Evolutionary conservation across 92 coral and sea anemone genomes (phyloP), one percentile per base, ranked within the genome.

Genomic region (Porites divaricata): DNA sequence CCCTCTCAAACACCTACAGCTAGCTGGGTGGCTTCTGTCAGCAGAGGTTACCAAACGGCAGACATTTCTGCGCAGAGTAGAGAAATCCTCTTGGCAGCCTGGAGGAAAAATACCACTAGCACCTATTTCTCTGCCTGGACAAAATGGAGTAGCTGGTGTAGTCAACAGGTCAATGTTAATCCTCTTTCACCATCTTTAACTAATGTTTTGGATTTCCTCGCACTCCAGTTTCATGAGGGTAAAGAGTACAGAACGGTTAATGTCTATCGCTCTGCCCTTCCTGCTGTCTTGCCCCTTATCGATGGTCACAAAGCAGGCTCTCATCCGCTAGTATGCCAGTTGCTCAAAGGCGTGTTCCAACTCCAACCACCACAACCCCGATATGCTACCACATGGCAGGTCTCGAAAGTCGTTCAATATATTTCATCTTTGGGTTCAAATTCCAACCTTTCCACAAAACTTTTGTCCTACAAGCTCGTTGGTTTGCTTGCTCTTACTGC

Each of bases 21-120:
- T 84, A 84, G 89, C 84, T 68, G 92, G 83, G 69, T 89, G 92
- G 89, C 78, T 85, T 16, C 75, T 85, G 63, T 74, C 89, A 28
- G 76, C 82, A 86, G 63, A 20, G 74, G 81, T 41, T 84, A 78
- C 52, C 23, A 75, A 49, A n/a, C 74, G 70, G 80, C 88, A 79
- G 83, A 79, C 24, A 1, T 85, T 85, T 89, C 89, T 63, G 35
- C 75, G 68, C 54, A 75, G 58, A 81, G 77, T 79, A 57, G 67
- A 74, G 74, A 80, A 13, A 66, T 89, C 25, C 72, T 85, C 25
- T 52, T 89, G 64, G 86, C 89, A 13, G 89, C 89, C 63, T 79
- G 89, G 86, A 73, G 88, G 48, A 79, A 22, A 8, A 64, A 41
- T 41, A 81, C 85, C 3, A 48, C 51, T 1, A 51, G 53, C 53